Percentiles rank a stretch among this genome's conserved stretches.
phyloP scores from a whole-genome alignment of 1,140 invertebrate genomes.

The Drosophila tsacasi region DNA sequence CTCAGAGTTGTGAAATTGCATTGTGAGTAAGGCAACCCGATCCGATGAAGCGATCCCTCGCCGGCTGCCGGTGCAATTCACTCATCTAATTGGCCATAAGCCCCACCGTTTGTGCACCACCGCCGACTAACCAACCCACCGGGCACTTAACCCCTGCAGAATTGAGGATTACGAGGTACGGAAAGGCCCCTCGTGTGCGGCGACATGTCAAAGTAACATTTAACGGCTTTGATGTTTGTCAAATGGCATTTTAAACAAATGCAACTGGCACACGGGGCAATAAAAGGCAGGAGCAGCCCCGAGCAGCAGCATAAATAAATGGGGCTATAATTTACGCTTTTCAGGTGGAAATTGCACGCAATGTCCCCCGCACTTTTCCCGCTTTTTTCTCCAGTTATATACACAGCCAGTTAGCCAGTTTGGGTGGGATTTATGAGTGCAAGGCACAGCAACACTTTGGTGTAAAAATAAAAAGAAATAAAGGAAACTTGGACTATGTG shows the following conservation, averaged over 20 bases:
- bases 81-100: constrained; percentile 52
- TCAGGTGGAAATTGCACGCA: constrained; percentile 64
- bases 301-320: constrained; percentile 36
- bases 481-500: neutral
- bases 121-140: neutral
- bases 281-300: constrained; percentile 13
- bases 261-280: constrained; percentile 53
- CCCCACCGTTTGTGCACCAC: neutral
- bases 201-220: constrained; percentile 56
- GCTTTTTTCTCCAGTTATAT: neutral
- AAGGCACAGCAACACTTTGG: constrained; percentile 9
- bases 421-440: constrained; percentile 29
- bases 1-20: constrained; percentile 59
- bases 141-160: neutral
- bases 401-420: constrained; percentile 1
- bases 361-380: constrained; percentile 2
- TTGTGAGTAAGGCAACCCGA: constrained; percentile 22
- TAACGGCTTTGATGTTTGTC: constrained; percentile 59
- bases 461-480: neutral
- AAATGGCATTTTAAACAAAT: constrained; percentile 60
- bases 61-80: constrained; percentile 22
- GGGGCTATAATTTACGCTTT: constrained; percentile 57
- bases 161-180: neutral
- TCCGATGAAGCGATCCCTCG: constrained; percentile 19
- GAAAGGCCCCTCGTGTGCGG: constrained; percentile 17